Base-by-base conservation (phyloP, 1,140 invertebrate species). In the Drosophila athabasca region DNA sequence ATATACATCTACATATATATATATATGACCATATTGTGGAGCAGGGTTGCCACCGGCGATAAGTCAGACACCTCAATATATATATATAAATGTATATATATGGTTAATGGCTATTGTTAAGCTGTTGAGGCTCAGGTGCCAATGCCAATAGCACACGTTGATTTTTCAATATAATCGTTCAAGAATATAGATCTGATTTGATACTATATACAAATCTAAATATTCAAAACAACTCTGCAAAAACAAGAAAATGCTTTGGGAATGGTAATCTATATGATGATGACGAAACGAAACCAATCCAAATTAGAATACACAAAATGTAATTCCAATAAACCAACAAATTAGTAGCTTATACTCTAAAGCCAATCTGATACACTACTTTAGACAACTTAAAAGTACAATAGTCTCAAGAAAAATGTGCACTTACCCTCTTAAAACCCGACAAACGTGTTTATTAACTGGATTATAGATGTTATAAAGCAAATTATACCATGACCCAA, bases 151-250 rank as follows among this genome's bases (percentile, higher is more conserved):
- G n/a, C 19, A 3, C 11, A 11, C 11, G 31, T 22, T 6, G 17
- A 15, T 29, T 6, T 8, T n/a, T 5, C 43, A 29, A 1, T 3
- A 65, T 11, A 6, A 11, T 15, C 7, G 35, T 8, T 6, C 7
- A 9, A 61, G 35, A n/a, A 6, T 0, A 50, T 50, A 69, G 11
- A 50, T 50, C 26, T 8, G 35, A 19, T 55, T 19, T 41, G 26
- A 54, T 8, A 4, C 3, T 24, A 69, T 4, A 6, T 58, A 17
- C 52, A 19, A 13, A 39, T 39, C 3, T 13, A 39, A 1, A 13
- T 31, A 31, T 4, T 3, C 11, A 29, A 35, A 11, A 7, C 81
- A 85, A 82, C 81, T 83, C 82, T 84, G 50, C 46, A 70, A 75
- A 70, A 64, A 17, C 41, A 62, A 64, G 45, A 48, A 76, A 87